Evolutionary conservation across 2,888 invertebrate genomes (phyloP), one percentile per base, ranked within the genome.

Genomic region (Caenorhabditis auriculariae): DNA sequence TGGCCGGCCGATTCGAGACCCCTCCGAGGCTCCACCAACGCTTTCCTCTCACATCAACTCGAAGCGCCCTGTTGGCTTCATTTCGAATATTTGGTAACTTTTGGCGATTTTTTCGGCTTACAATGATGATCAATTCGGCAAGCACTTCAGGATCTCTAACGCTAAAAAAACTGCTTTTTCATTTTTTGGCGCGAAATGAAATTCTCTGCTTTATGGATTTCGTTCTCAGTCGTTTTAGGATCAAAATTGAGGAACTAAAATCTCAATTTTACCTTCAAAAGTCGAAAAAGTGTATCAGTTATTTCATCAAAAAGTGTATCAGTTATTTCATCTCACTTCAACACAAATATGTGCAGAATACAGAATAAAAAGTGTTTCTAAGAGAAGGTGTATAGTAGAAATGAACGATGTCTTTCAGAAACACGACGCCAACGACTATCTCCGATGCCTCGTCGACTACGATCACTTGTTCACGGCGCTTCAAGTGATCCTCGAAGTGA

Each of bases 361-460:
- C n/a, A n/a, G n/a, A n/a, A n/a, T n/a, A n/a, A n/a, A n/a, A n/a
- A n/a, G n/a, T n/a, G n/a, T n/a, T n/a, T n/a, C n/a, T n/a, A n/a
- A n/a, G n/a, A n/a, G n/a, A n/a, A n/a, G n/a, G n/a, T n/a, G n/a
- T n/a, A n/a, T n/a, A n/a, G n/a, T n/a, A n/a, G n/a, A n/a, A n/a
- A n/a, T n/a, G n/a, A n/a, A n/a, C n/a, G n/a, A n/a, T 26, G 9
- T 7, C n/a, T 66, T 71, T 12, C 47, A 76, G 76, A 55, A 61
- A 2, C 56, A 65, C 21, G 66, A 77, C 46, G 49, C 66, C 23
- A 63, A 62, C 39, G 74, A 77, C 48, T 73, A 68, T 49, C 35
- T 74, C 26, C 47, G 71, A 39, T 56, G 65, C 44, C 54, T 75
- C 23, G 53, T 75, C 23, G 77, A 77, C 32, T 77, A 52, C 42